A percentile compares a stretch with the other conserved stretches of the same genome.
Evolutionary conservation across 2,888 invertebrate genomes (phyloP).

Genomic region (Oscheius sp.): DNA sequence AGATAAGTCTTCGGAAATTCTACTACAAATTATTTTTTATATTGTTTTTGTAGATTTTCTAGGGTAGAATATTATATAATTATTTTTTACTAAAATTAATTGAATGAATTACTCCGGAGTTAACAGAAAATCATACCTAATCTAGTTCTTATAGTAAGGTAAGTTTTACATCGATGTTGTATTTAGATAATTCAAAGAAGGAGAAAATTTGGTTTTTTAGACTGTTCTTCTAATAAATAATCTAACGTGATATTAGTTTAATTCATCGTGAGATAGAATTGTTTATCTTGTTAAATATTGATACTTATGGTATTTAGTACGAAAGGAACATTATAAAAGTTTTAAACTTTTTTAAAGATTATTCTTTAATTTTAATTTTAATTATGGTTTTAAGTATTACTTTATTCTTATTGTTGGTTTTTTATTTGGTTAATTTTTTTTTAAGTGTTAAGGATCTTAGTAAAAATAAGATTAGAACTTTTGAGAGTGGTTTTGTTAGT

Average conservation of each 20-base stretch:
- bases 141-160: constrained; percentile 59
- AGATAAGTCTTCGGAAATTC: constrained; percentile 64
- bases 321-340: constrained; percentile 59
- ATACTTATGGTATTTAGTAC: constrained; percentile 54
- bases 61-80: constrained; percentile 61
- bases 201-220: constrained; percentile 54
- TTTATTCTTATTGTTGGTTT: constrained; percentile 46
- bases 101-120: constrained; percentile 64
- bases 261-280: constrained; percentile 64
- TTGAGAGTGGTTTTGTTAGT: constrained; percentile 55
- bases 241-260: constrained; percentile 63
- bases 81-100: constrained; percentile 55
- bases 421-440: constrained; percentile 54
- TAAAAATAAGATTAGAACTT: constrained; percentile 48
- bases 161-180: constrained; percentile 64
- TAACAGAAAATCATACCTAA: constrained; percentile 64
- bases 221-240: constrained; percentile 63
- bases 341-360: constrained; percentile 49
- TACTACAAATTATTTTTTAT: constrained; percentile 41
- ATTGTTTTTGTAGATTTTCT: constrained; percentile 53
- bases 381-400: constrained; percentile 48
- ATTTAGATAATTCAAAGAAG: constrained; percentile 53
- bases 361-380: constrained; percentile 47
- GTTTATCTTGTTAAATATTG: constrained; percentile 61
- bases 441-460: constrained; percentile 47